Evolutionary conservation across 1,140 invertebrate species (phyloP), one percentile per base, ranked within the genome.

Genomic region (Bombus fervidus): DNA sequence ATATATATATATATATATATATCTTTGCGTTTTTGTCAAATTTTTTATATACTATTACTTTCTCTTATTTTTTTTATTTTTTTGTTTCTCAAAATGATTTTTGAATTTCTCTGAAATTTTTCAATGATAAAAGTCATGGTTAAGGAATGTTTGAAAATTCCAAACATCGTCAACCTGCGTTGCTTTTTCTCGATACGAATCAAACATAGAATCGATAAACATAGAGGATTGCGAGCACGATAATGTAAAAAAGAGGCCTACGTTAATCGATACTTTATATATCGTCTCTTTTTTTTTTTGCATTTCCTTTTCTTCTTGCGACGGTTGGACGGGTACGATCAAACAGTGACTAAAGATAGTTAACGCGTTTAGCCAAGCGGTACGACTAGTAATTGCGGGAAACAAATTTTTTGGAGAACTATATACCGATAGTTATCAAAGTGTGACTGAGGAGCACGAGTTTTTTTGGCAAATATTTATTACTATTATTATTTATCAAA

Each of bases 381-480:
- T 18, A 59, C 13, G 53, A 66, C 43, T 79, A 74, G 47, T 39
- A 69, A 37, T 72, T 47, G 57, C 13, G 64, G 59, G 77, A 39
- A 89, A 72, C 37, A 62, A 84, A 89, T 69, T 88, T 91, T 92
- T 90, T 87, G 80, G 82, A 89, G 53, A 89, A 87, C 85, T 88
- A 89, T 91, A 89, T 86, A 91, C 57, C 84, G 81, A 89, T 92
- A 91, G 87, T 91, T 92, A 87, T 86, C 85, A 66, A 81, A 57
- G 80, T 41, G 87, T 79, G 86, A 86, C 37, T 86, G 75, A 89
- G 71, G 88, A n/a, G 71, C 77, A 73, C 81, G 87, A 76, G 81
- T 62, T 86, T 90, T 77, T 91, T 90, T 87, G 90, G 87, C 84
- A 81, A 59, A 89, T 91, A 91, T 91, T 91, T 91, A 90, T 91